Percentiles rank a stretch among this genome's conserved stretches.
phyloP scores from a whole-genome alignment of 1,140 invertebrate species.

The roundworm (Caenorhabditis elegans) region DNA sequence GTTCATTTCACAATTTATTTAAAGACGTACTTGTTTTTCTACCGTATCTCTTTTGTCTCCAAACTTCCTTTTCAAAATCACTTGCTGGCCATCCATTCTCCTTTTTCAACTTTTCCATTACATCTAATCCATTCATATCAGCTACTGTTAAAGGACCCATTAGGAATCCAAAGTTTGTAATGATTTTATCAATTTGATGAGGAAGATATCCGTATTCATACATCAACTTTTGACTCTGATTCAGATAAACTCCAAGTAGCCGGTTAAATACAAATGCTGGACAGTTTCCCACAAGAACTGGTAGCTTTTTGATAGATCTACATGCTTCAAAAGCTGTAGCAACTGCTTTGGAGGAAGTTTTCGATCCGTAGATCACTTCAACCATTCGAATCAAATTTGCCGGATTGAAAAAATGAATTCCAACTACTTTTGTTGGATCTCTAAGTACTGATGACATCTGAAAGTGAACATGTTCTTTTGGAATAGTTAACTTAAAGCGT shows the following conservation, averaged over 20 bases:
- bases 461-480: neutral
- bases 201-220: slow-evolving; percentile 65
- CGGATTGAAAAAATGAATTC: slow-evolving; percentile 68
- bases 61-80: slow-evolving; percentile 39
- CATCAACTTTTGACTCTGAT: slow-evolving; percentile 54
- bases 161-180: slow-evolving; percentile 66
- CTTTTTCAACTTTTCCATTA: slow-evolving; percentile 36
- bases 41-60: slow-evolving; percentile 42
- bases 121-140: slow-evolving; percentile 65
- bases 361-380: slow-evolving; percentile 59
- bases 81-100: slow-evolving; percentile 40
- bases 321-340: slow-evolving; percentile 67
- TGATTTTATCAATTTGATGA: slow-evolving; percentile 63
- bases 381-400: slow-evolving; percentile 66
- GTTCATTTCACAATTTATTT: neutral
- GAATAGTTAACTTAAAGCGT: too few relatives aligned
- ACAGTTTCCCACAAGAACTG: slow-evolving; percentile 67
- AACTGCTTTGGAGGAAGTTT: slow-evolving; percentile 66
- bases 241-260: slow-evolving; percentile 56
- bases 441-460: slow-evolving; percentile 66
- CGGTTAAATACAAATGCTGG: slow-evolving; percentile 67
- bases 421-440: slow-evolving; percentile 63
- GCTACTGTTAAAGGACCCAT: slow-evolving; percentile 65
- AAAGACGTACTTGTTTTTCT: slow-evolving; percentile 45
- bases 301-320: slow-evolving; percentile 50